A percentile compares a stretch with the other conserved stretches of the same genome.
Evolutionary conservation across 2,797 vertebrate genomes (phyloP).

Genomic region (Rhinoraja longicauda): DNA sequence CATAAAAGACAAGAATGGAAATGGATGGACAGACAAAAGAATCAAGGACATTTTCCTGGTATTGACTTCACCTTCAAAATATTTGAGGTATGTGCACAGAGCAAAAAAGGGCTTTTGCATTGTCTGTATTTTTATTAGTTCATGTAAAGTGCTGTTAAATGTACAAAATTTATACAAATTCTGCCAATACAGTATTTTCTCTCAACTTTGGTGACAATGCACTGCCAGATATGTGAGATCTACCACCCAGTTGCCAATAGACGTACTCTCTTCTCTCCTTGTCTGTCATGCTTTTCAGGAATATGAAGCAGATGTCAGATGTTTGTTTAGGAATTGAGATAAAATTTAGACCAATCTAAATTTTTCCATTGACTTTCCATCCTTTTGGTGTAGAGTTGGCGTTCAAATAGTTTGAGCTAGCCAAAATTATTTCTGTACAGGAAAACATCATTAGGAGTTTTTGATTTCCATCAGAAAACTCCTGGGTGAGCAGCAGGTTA

Average conservation of each 20-base stretch:
- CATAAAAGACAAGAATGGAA: constrained; percentile 40
- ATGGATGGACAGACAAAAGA: constrained; percentile 40
- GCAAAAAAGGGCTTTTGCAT: not conserved
- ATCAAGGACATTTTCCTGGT: constrained; percentile 63
- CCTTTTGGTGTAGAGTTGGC: not conserved
- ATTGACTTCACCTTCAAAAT: constrained; percentile 70
- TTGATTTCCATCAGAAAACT: not conserved
- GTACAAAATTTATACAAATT: not conserved
- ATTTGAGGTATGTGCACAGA: constrained; percentile 65
- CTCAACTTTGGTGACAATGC: not conserved
- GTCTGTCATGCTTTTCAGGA: not conserved
- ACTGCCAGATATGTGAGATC: not conserved
- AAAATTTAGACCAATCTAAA: not conserved
- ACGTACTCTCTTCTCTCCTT: not conserved
- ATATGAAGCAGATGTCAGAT: not conserved
- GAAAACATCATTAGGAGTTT: not conserved
- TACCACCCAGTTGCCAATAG: not conserved
- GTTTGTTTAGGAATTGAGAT: not conserved
- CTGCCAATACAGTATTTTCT: not conserved
- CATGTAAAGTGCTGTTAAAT: not conserved
- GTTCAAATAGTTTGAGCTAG: no score
- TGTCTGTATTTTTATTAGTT: constrained; percentile 11
- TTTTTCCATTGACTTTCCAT: not conserved
- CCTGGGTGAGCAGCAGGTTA: not conserved
- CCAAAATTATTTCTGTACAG: not conserved